Evolutionary conservation across 2,888 invertebrate species (phyloP), one percentile per base, ranked within the genome.

Genomic region (Drosophila barbarae): DNA sequence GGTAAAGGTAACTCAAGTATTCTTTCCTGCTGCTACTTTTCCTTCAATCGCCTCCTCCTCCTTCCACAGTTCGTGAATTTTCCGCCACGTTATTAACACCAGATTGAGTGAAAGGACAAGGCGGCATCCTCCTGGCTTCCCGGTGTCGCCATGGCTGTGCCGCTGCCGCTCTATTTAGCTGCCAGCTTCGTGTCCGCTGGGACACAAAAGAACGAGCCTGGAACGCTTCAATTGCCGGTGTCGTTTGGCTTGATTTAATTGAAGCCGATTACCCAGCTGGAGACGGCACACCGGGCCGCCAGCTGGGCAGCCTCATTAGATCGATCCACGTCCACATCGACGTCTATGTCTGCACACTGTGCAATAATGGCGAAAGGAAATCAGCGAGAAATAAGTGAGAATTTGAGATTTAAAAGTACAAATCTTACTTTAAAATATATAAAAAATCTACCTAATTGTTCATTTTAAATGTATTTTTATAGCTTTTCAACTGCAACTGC

Each of bases 261-360:
- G 87, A 85, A 87, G 85, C 83, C 87, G 87, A 86, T 87, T 87
- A 80, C 87, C 73, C 87, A 84, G 78, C 83, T 74, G 81, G 84
- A 78, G 65, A 63, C 82, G 71, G 58, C 71, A 69, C 64, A 34
- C 47, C 57, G 54, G 66, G 55, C 49, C 55, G 60, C 52, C 59
- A 61, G 73, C 52, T 59, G 57, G 71, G 76, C 66, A 68, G 72
- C 72, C 85, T 82, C 84, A 85, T 81, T 82, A 84, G 85, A 78
- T 84, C 77, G 76, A 81, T 70, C 63, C 58, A 28, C 15, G 4
- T 23, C 46, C 79, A 36, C 59, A 65, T 57, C 77, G 36, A 50
- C 56, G 64, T 32, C 55, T 13, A n/a, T 10, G 18, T 12, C 46
- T 30, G 46, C 46, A 12, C n/a, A 26, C 38, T 32, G 46, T 13